phyloP scores from a whole-genome alignment of 2,888 invertebrate genomes.

The Dryomyza anilis region DNA sequence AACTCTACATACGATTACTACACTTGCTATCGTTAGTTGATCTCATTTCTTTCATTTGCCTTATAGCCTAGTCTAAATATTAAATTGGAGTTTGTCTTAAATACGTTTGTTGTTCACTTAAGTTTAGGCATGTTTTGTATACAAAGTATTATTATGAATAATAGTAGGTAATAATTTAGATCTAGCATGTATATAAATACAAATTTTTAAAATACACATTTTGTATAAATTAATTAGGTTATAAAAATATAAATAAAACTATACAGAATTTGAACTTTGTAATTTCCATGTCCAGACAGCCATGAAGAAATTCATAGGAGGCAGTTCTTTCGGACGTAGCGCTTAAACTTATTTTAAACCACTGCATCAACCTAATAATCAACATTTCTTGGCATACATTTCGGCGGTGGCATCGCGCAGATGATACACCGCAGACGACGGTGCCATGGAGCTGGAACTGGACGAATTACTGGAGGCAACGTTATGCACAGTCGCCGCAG shows the following conservation, averaged over 20 bases:
- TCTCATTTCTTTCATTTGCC: slow-evolving; percentile 4
- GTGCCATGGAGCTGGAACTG: slow-evolving; percentile 37
- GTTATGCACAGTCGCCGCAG: slow-evolving; percentile 33
- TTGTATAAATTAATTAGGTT: slow-evolving; percentile 13
- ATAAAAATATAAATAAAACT: slow-evolving; percentile 16
- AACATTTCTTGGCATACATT: slow-evolving; percentile 37
- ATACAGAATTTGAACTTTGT: slow-evolving; percentile 36
- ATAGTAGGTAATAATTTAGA: no score
- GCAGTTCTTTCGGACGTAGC: no score
- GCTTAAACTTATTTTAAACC: no score
- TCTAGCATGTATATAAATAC: slow-evolving; percentile 14
- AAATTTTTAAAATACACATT: slow-evolving; percentile 14
- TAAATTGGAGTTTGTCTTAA: slow-evolving; percentile 25
- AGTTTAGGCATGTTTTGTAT: slow-evolving; percentile 17
- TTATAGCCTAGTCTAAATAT: slow-evolving; percentile 9
- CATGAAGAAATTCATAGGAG: no score
- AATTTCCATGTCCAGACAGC: slow-evolving; percentile 16
- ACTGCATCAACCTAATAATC: no score
- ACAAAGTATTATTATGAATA: slow-evolving; percentile 9
- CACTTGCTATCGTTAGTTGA: background rate
- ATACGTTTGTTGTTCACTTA: slow-evolving; percentile 9
- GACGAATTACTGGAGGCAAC: slow-evolving; percentile 38
- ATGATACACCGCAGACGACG: slow-evolving; percentile 35
- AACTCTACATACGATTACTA: background rate
- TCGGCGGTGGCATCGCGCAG: slow-evolving; percentile 32